A percentile compares a stretch with the other conserved stretches of the same genome.
phyloP scores from a whole-genome alignment of 2,888 invertebrate genomes.

The Conomelus anceps region DNA sequence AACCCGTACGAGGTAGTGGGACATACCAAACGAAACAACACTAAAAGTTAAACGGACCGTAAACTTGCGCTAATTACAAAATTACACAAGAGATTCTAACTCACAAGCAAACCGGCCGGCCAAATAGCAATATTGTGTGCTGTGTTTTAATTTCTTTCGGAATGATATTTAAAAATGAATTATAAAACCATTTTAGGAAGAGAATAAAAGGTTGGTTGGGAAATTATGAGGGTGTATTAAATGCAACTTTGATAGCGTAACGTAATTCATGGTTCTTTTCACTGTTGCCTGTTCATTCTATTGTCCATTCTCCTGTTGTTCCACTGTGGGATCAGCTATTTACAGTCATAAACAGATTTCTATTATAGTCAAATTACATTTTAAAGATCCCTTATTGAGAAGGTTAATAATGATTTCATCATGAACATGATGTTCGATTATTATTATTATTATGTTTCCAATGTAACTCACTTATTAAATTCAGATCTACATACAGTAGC shows the following conservation, averaged over 20 bases:
- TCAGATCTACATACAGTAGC: no score
- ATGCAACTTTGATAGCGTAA: neutral
- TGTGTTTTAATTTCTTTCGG: neutral
- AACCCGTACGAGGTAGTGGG: neutral
- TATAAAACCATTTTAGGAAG: neutral
- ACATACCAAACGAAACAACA: neutral
- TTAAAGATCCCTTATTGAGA: neutral
- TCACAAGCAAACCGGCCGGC: neutral
- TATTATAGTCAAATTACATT: neutral
- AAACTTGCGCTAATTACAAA: neutral
- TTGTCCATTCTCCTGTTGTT: neutral
- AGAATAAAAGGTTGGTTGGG: neutral
- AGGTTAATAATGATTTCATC: neutral
- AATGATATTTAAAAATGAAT: neutral
- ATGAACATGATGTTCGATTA: no score
- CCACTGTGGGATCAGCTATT: neutral
- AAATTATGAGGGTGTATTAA: neutral
- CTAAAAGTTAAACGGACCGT: neutral
- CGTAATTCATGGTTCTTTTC: neutral
- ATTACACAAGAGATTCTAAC: neutral
- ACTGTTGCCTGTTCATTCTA: neutral
- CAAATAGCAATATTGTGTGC: neutral
- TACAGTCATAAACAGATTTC: neutral
- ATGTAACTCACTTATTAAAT: no score
- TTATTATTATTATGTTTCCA: no score